Evolutionary conservation across 2,797 vertebrate species (phyloP).

Genomic region (Spea hammondii): DNA sequence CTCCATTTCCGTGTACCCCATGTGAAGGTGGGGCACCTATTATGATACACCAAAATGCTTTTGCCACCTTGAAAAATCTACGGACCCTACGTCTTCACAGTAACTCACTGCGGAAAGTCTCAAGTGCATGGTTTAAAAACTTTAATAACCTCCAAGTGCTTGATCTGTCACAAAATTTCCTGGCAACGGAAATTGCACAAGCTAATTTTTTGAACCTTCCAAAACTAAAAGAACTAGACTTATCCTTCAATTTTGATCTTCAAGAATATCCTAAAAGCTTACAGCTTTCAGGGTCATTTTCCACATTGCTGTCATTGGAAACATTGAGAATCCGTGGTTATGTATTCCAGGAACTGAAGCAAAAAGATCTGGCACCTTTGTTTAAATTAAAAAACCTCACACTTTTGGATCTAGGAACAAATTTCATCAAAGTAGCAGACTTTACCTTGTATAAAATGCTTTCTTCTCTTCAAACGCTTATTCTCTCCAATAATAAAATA

Average conservation of each 20-base stretch:
- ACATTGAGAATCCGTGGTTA: constrained; percentile 80
- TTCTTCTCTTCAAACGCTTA: constrained; percentile 76
- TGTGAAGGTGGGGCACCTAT: constrained; percentile 73
- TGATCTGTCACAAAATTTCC: constrained; percentile 89
- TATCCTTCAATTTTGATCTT: constrained; percentile 91
- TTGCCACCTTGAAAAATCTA: constrained; percentile 74
- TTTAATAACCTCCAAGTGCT: constrained; percentile 74
- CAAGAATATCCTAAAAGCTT: constrained; percentile 76
- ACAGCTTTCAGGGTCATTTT: constrained; percentile 73
- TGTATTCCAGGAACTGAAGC: constrained; percentile 82
- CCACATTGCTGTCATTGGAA: constrained; percentile 72
- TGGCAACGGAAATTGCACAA: constrained; percentile 74
- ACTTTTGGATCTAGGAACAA: constrained; percentile 87
- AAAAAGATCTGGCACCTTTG: constrained; percentile 68
- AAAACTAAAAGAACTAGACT: constrained; percentile 79
- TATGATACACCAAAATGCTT: constrained; percentile 74
- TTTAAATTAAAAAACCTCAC: constrained; percentile 72
- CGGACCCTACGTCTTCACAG: constrained; percentile 82
- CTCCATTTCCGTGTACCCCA: constrained; percentile 82
- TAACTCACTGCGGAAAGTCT: constrained; percentile 81
- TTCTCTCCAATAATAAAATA: constrained; percentile 92
- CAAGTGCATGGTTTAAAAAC: constrained; percentile 75
- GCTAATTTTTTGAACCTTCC: constrained; percentile 74
- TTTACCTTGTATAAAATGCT: constrained; percentile 76
- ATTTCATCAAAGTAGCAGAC: constrained; percentile 89